phyloP scores from a whole-genome alignment of 2,113 vertebrate species.

The Dicerorhinus sumatrensis region DNA sequence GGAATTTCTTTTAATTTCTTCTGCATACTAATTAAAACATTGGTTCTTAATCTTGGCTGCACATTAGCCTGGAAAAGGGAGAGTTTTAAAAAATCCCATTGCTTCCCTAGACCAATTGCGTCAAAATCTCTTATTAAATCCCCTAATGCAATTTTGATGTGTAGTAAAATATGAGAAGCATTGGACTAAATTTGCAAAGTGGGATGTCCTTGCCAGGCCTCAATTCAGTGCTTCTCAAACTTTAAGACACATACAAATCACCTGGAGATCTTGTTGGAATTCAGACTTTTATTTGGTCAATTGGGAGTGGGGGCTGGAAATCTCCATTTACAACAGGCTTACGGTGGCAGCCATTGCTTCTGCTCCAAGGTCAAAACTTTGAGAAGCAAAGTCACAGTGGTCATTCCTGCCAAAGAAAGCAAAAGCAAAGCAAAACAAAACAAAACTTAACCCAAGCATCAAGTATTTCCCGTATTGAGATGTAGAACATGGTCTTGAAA shows the following conservation, averaged over 20 bases:
- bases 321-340: background rate
- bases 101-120: background rate
- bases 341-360: accelerated
- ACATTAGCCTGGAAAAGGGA: background rate
- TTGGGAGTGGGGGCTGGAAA: accelerated
- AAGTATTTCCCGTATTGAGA: background rate
- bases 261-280: background rate
- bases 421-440: background rate
- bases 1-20: background rate
- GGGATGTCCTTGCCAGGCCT: accelerated
- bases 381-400: background rate
- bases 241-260: background rate
- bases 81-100: background rate
- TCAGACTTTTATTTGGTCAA: accelerated
- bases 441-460: too few species aligned
- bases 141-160: background rate
- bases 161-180: background rate
- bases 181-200: background rate
- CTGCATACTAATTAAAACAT: background rate
- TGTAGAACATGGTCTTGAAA: background rate
- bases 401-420: background rate
- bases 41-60: background rate
- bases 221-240: too few species aligned
- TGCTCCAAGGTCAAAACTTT: too few species aligned
- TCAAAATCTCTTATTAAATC: background rate